These are phyloP conservation scores for Cathartes aura DNA, from an alignment of 2,113 vertebrate species.

Conservation along the genomic window DNA sequence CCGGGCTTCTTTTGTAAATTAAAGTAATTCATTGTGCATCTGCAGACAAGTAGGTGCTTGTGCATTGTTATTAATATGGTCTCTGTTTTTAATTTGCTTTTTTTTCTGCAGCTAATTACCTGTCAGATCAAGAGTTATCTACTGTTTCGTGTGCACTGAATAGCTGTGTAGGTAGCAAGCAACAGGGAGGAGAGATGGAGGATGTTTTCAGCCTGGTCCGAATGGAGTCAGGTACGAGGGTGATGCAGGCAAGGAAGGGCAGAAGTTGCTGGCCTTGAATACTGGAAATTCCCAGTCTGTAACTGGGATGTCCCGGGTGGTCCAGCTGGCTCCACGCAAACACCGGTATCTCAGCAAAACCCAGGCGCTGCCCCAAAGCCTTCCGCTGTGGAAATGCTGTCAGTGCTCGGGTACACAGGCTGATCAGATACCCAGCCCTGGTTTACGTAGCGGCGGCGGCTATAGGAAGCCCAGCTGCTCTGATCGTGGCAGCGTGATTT, in stretches of 20 bases:
- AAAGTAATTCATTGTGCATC: constrained; percentile 62
- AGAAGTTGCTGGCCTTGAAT: not conserved
- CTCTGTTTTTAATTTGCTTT: constrained; percentile 59
- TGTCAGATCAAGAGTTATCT: constrained; percentile 45
- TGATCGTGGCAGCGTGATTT: not conserved
- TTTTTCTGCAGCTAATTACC: constrained; percentile 54
- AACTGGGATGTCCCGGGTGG: not conserved
- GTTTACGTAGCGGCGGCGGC: not conserved
- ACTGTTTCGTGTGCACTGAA: not conserved
- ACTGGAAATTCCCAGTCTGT: not conserved
- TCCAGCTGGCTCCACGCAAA: not conserved
- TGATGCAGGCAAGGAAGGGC: not conserved
- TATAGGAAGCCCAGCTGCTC: not conserved
- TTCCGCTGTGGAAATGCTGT: rapidly evolving
- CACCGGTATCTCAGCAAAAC: not conserved
- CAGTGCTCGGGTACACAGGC: rapidly evolving
- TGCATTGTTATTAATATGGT: constrained; percentile 40
- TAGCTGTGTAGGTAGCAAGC: not conserved
- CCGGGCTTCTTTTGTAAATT: constrained; percentile 44
- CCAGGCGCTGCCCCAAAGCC: not conserved
- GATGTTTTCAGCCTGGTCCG: not conserved
- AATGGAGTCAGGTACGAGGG: rapidly evolving
- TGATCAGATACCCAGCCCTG: rapidly evolving
- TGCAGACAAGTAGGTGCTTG: constrained; percentile 34
- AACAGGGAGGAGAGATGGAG: not conserved